Conservation (phyloP, 2,888 invertebrate genomes). For the Chrysotoxum bicinctum region DNA sequence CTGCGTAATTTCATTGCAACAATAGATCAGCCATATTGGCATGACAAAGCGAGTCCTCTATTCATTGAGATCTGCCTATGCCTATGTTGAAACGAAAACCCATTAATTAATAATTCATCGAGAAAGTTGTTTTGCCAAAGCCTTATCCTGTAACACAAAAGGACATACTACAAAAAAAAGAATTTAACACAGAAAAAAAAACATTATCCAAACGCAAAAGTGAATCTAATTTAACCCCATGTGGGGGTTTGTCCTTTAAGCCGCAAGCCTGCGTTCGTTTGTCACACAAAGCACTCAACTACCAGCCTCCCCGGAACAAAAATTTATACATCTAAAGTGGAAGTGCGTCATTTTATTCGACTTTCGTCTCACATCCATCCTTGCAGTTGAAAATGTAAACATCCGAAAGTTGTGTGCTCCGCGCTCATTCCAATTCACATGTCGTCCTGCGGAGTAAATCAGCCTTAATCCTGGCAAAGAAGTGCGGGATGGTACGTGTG, state of each 20-base stretch:
- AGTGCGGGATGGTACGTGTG: constrained; percentile 4
- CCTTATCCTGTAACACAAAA: constrained; percentile 17
- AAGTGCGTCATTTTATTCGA: constrained; percentile 48
- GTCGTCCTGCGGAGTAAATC: constrained; percentile 62
- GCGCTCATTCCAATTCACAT: constrained; percentile 11
- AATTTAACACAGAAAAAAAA: constrained; percentile 2
- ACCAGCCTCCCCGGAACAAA: neutral
- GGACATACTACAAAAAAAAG: neutral
- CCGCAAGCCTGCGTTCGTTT: constrained; percentile 36
- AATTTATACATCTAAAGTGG: neutral
- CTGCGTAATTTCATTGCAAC: constrained; percentile 65
- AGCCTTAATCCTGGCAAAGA: constrained; percentile 64
- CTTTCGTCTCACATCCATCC: constrained; percentile 18
- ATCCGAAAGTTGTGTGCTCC: constrained; percentile 21
- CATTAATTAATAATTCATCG: constrained; percentile 67
- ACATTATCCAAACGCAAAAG: constrained; percentile 34
- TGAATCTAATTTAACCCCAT: constrained; percentile 57
- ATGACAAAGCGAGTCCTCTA: constrained; percentile 2
- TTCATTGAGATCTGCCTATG: neutral
- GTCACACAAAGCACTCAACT: constrained; percentile 18
- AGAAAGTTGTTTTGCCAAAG: constrained; percentile 36
- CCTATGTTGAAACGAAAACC: constrained; percentile 23
- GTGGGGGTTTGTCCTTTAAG: constrained; percentile 43
- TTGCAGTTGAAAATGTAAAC: constrained; percentile 57
- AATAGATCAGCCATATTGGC: constrained; percentile 57